Evolutionary conservation across 1,140 invertebrate genomes (phyloP), one percentile per base, ranked within the genome.

Genomic region (Drosophila yakuba): DNA sequence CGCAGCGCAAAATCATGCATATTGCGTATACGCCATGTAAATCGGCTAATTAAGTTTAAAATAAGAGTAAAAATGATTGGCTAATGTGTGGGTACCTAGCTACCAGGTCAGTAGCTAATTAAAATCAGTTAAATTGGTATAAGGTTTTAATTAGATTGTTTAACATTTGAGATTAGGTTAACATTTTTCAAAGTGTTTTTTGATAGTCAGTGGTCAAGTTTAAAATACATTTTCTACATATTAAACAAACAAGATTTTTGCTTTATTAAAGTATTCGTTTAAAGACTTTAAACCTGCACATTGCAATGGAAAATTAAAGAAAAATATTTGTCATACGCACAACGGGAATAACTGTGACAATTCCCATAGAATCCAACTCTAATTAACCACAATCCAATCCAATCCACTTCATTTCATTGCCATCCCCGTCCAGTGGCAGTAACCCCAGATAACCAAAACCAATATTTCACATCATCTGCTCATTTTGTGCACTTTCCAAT

Each of bases 371-470:
- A 45, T 39, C 48, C 62, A 38, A 35, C 50, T 36, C 66, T 58
- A 72, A 72, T 72, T 72, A 72, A 72, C 68, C 66, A 58, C 52
- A 72, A 71, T 71, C 43, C 67, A 35, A 54, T 71, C 43, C 67
- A 54, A 38, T 38, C 0, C 36, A 14, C 10, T 38, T 7, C 28
- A 32, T 10, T 32, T 32, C 32, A 32, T 25, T 35, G n/a, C 15
- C n/a, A 48, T n/a, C 43, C 43, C 35, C 15, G 44, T 28, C 23
- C 25, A 43, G 35, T 28, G 44, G 35, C 36, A 54, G 47, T 11
- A 52, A 64, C 47, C 60, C 43, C 28, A 50, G 58, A 50, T 17
- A 54, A 41, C 60, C 32, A 38, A 25, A 51, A 51, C 20, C 59
- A 43, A 11, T 39, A 43, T 17, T 28, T 66, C 44, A 15, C 48